Percentiles rank a stretch among this genome's conserved stretches.
Evolutionary conservation across 2,113 vertebrate genomes (phyloP).

Genomic region (Glaucidium brasilianum): DNA sequence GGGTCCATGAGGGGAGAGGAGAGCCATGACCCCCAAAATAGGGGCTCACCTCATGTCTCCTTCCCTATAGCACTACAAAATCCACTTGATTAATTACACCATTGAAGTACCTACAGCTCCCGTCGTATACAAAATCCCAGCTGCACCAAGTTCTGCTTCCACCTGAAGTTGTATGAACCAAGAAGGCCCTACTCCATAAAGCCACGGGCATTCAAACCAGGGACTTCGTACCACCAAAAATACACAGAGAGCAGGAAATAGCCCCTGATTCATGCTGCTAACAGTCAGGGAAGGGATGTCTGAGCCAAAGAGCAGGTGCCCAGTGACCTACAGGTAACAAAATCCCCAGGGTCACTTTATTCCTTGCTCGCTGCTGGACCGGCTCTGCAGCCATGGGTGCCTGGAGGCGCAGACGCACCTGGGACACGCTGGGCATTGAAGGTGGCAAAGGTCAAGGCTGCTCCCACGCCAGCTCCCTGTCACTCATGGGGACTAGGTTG

Average conservation of each 20-base stretch:
- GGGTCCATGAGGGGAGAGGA: background rate
- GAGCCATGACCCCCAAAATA: background rate
- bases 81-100: background rate
- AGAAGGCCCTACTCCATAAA: background rate
- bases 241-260: fast-evolving
- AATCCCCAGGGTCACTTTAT: fast-evolving
- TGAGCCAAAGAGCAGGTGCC: fast-evolving
- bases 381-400: background rate
- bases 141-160: background rate
- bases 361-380: background rate
- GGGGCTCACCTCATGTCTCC: background rate
- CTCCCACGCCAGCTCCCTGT: background rate
- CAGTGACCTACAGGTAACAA: background rate
- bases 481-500: fast-evolving
- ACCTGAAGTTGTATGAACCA: fast-evolving
- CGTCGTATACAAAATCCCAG: background rate
- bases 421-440: background rate
- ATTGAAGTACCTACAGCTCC: background rate
- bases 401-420: fast-evolving
- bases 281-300: background rate
- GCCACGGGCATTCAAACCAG: fast-evolving
- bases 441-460: background rate
- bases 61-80: background rate
- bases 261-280: background rate
- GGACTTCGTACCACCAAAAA: background rate